phyloP scores from a whole-genome alignment of 2,113 vertebrate species.

The Romanogobio albipinnatus region DNA sequence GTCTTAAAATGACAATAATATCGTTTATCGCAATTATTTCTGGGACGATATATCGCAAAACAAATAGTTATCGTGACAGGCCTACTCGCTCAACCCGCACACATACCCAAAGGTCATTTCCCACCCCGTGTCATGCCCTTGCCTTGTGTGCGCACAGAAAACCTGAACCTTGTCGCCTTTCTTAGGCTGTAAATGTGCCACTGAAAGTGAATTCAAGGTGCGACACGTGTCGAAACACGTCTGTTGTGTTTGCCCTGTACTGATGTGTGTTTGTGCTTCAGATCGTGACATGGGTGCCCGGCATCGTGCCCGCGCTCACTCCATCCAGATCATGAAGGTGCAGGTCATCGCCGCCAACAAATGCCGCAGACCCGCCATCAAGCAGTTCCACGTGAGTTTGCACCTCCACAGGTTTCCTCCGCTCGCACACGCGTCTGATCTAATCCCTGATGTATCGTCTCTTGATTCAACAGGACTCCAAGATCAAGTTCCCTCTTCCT shows the following conservation, averaged over 20 bases:
- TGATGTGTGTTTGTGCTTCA: slow-evolving; percentile 56
- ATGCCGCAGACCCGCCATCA: slow-evolving; percentile 93
- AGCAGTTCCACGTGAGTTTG: slow-evolving; percentile 96
- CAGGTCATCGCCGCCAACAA: slow-evolving; percentile 94
- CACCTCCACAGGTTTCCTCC: neutral
- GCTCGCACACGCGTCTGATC: no score
- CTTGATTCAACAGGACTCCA: slow-evolving; percentile 84
- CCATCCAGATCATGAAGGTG: slow-evolving; percentile 98
- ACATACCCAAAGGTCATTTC: slow-evolving; percentile 81
- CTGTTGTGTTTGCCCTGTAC: no score
- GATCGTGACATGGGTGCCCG: slow-evolving; percentile 97
- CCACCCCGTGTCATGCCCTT: slow-evolving; percentile 72
- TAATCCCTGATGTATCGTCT: neutral
- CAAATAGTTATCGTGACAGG: no score
- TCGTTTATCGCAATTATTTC: no score
- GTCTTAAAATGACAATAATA: no score
- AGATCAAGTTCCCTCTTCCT: slow-evolving; percentile 98
- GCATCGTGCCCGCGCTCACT: slow-evolving; percentile 91
- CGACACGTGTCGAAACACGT: slow-evolving; percentile 62
- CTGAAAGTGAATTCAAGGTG: slow-evolving; percentile 83
- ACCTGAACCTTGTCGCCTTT: slow-evolving; percentile 84
- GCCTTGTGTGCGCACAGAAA: slow-evolving; percentile 79
- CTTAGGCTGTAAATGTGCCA: slow-evolving; percentile 74
- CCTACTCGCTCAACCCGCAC: slow-evolving; percentile 63
- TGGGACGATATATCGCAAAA: no score